These are phyloP conservation scores for Nomada goodeniana DNA, from an alignment of 2,888 invertebrate species.

Conservation along the genomic window DNA sequence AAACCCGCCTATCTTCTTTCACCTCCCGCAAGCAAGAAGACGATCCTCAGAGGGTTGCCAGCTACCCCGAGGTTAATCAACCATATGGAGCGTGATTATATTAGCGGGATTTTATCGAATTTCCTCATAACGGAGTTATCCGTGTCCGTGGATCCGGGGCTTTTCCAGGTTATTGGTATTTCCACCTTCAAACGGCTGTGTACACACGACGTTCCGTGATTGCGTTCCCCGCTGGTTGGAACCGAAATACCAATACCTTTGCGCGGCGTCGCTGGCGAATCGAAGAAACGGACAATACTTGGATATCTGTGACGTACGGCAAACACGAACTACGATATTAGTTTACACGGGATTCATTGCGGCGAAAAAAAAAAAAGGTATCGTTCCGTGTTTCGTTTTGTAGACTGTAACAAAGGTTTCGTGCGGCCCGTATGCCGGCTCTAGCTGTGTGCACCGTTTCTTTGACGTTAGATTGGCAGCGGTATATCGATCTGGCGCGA, in stretches of 20 bases:
- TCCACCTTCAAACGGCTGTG: slow-evolving; percentile 50
- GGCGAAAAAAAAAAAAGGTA: slow-evolving; percentile 59
- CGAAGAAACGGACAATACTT: slow-evolving; percentile 31
- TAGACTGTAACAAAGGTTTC: slow-evolving; percentile 73
- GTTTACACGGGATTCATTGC: slow-evolving; percentile 64
- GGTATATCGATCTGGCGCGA: slow-evolving; percentile 66
- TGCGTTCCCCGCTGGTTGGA: slow-evolving; percentile 6
- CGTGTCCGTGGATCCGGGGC: slow-evolving; percentile 69
- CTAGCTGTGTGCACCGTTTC: slow-evolving; percentile 49
- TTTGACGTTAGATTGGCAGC: slow-evolving; percentile 54
- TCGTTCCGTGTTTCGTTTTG: slow-evolving; percentile 79
- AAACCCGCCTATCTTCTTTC: slow-evolving; percentile 63
- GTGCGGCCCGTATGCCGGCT: no score
- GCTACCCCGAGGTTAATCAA: slow-evolving; percentile 79
- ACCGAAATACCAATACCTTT: slow-evolving; percentile 36
- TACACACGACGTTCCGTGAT: slow-evolving; percentile 29
- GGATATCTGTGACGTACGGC: slow-evolving; percentile 31
- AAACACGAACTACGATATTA: slow-evolving; percentile 65
- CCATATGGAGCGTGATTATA: slow-evolving; percentile 81
- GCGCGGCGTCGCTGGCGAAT: background rate
- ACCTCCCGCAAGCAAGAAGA: slow-evolving; percentile 64
- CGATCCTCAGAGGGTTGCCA: slow-evolving; percentile 75
- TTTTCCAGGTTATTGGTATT: slow-evolving; percentile 72
- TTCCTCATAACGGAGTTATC: slow-evolving; percentile 77
- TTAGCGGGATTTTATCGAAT: slow-evolving; percentile 81